A percentile compares a stretch with the other conserved stretches of the same genome.
phyloP scores from a whole-genome alignment of 2,888 invertebrate genomes.

The Electrophaes corylata region DNA sequence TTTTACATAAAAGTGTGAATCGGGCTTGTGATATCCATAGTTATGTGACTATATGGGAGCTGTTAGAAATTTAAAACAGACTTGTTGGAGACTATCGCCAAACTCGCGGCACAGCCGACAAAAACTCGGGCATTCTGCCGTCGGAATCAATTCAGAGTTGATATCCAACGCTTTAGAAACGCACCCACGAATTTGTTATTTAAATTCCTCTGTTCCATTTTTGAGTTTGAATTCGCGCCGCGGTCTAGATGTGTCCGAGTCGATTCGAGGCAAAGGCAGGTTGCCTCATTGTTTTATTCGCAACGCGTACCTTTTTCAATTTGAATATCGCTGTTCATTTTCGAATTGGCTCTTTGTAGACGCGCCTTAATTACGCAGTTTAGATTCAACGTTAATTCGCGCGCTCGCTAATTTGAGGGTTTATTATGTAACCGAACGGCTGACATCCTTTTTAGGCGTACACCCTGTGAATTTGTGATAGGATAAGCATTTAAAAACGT shows the following conservation, averaged over 20 bases:
- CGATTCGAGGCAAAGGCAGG: conserved; percentile 56
- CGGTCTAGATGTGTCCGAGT: conserved; percentile 60
- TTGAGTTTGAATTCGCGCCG: conserved; percentile 69
- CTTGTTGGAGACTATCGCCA: conserved; percentile 11
- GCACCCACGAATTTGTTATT: conserved; percentile 78
- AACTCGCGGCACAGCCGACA: conserved; percentile 16
- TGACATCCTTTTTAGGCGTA: conserved; percentile 71
- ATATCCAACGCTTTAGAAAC: conserved; percentile 68
- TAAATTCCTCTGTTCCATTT: conserved; percentile 76
- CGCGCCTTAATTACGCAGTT: conserved; percentile 79
- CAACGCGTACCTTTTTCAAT: conserved; percentile 79
- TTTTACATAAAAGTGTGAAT: conserved; percentile 29
- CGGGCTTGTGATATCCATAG: neutral
- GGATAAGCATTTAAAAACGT: conserved; percentile 39
- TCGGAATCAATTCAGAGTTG: conserved; percentile 70
- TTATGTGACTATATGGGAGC: conserved; percentile 37
- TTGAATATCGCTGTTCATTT: conserved; percentile 82
- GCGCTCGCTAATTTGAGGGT: conserved; percentile 78
- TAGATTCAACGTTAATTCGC: conserved; percentile 80
- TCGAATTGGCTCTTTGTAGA: conserved; percentile 78
- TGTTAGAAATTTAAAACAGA: conserved; percentile 31
- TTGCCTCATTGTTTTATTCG: conserved; percentile 76
- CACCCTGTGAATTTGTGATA: conserved; percentile 69
- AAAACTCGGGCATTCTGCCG: conserved; percentile 52
- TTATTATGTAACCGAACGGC: conserved; percentile 71